These are phyloP conservation scores for Pyrgilauda ruficollis DNA, from an alignment of 2,113 vertebrate genomes.

Conservation along the genomic window DNA sequence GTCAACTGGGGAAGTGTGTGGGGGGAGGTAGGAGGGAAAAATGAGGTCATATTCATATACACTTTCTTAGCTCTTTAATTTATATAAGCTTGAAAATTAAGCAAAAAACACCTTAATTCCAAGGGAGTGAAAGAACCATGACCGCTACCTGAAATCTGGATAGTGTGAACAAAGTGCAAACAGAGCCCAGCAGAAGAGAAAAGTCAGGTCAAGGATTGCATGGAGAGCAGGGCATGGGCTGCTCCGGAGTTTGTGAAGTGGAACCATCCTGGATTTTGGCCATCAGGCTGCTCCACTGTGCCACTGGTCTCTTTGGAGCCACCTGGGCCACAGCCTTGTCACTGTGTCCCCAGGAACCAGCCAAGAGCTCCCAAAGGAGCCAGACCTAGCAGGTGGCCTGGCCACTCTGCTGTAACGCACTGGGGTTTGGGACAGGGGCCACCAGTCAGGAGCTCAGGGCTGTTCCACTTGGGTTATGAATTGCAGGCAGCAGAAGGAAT, in stretches of 20 bases:
- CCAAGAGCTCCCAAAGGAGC: not conserved
- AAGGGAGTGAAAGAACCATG: not conserved
- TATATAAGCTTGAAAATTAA: slow-evolving; percentile 57
- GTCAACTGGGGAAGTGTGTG: slow-evolving; percentile 64
- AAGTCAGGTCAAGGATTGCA: not conserved
- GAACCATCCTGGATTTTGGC: not conserved
- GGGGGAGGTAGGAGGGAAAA: slow-evolving; percentile 65
- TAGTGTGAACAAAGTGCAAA: not conserved
- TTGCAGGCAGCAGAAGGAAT: not conserved
- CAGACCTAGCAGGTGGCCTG: not conserved
- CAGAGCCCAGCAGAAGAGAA: not conserved
- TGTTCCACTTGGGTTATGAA: not conserved
- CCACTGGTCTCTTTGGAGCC: not conserved
- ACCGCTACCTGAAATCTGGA: not conserved
- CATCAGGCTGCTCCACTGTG: not conserved
- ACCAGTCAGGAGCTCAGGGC: not conserved
- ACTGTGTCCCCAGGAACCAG: not conserved
- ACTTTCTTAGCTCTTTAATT: slow-evolving; percentile 60
- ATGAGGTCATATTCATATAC: slow-evolving; percentile 59
- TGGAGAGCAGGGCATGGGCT: not conserved
- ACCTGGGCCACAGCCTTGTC: not conserved
- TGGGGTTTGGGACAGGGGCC: not conserved
- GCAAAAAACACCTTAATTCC: not conserved
- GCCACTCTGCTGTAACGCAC: not conserved
- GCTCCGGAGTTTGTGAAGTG: not conserved